Evolutionary conservation across 2,113 vertebrate species (phyloP).

Genomic region (Nanorana parkeri): DNA sequence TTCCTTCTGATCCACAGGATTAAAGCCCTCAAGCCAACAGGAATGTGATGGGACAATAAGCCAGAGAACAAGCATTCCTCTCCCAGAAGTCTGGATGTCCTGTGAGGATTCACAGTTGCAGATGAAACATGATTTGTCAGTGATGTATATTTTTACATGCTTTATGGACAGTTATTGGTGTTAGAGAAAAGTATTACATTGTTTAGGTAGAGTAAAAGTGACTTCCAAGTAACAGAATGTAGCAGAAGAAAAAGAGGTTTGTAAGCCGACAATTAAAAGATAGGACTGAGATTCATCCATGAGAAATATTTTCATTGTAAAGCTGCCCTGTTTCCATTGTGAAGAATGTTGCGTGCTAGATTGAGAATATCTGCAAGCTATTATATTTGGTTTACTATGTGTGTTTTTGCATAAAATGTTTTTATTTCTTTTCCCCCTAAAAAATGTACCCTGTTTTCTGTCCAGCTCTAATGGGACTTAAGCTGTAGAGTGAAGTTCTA

Average conservation of each 20-base stretch:
- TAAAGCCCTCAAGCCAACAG: conserved; percentile 26
- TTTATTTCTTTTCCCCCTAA: conserved; percentile 8
- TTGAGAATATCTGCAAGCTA: conserved; percentile 32
- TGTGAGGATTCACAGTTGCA: conserved; percentile 7
- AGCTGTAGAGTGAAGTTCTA: neutral
- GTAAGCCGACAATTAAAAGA: conserved; percentile 9
- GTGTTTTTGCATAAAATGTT: conserved; percentile 6
- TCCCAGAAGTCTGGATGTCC: conserved; percentile 2
- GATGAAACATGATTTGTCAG: conserved; percentile 4
- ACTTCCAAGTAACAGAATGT: conserved; percentile 13
- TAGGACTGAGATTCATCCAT: conserved; percentile 36
- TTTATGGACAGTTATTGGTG: neutral
- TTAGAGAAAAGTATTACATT: conserved; percentile 6
- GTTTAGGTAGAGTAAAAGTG: neutral
- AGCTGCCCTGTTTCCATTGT: conserved; percentile 48
- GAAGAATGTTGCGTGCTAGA: conserved; percentile 20
- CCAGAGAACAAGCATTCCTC: conserved; percentile 37
- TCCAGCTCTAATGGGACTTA: neutral
- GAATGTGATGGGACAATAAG: conserved; percentile 21
- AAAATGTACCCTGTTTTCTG: neutral
- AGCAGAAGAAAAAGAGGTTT: neutral
- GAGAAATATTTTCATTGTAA: conserved; percentile 53
- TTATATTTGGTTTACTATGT: conserved; percentile 17
- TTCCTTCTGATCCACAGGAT: conserved; percentile 29
- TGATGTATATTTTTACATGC: conserved; percentile 13